Conservation (phyloP, 2,797 vertebrate genomes). For the Loris lydekkerianus region DNA sequence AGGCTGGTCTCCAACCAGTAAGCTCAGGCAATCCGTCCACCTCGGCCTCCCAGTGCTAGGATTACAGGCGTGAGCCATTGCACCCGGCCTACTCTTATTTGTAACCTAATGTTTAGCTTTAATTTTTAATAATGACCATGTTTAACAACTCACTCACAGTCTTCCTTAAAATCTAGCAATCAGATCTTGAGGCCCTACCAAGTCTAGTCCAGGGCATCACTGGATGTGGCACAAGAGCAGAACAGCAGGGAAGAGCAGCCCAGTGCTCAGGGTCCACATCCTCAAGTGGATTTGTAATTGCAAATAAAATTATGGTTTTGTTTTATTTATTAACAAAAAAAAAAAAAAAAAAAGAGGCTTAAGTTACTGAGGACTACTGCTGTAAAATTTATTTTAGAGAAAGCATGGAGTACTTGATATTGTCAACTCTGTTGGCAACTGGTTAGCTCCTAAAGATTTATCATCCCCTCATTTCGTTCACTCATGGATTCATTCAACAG, state of each 20-base stretch:
- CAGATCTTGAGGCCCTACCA: background rate
- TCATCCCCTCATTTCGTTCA: background rate
- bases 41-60: too few relatives aligned
- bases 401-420: background rate
- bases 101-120: background rate
- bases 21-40: too few relatives aligned
- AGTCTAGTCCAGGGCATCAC: accelerated
- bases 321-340: background rate
- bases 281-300: background rate
- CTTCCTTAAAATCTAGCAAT: background rate
- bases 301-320: slow-evolving; percentile 34
- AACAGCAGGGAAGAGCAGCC: background rate
- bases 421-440: background rate
- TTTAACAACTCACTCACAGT: background rate
- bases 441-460: background rate
- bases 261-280: background rate
- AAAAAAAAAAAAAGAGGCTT: background rate
- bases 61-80: too few relatives aligned
- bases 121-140: background rate
- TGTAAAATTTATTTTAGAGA: background rate
- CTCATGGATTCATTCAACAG: background rate
- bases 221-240: background rate
- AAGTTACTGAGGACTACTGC: background rate
- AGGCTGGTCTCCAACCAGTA: too few relatives aligned
- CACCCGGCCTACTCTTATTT: background rate